Base-by-base conservation (phyloP, 1,140 invertebrate genomes). In the Zaprionus davidi region DNA sequence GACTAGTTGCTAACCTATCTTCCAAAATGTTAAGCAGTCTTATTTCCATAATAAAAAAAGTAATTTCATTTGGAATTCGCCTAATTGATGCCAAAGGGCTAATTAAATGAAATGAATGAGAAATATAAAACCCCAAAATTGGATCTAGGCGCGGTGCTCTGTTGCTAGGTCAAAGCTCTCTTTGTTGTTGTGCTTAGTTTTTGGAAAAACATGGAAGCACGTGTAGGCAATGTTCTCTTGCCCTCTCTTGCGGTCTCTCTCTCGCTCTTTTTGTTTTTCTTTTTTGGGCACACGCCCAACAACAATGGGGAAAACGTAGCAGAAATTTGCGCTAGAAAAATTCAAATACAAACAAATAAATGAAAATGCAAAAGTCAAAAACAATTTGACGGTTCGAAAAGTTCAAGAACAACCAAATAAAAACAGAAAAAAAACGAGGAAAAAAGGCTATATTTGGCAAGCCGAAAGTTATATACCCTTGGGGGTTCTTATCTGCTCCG, bases 281-380 rank as follows among this genome's bases (percentile, higher is more conserved):
- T 38, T 63, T 71, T 71, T 76, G 63, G 74, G 49, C 74, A 72
- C 74, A 57, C 69, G 70, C 64, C 75, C 70, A 73, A 76, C 68
- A 71, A 51, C 22, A 38, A 24, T 28, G 20, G 7, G 44, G 44
- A 15, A 53, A 66, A 44, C 46, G 65, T 44, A 44, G n/a, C n/a
- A 44, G 5, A 31, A 15, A 46, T 62, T 9, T 26, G 44, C 41
- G 24, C 20, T 51, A 38, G 59, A 66, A 65, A 57, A 65, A 57
- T 24, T 24, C 36, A 57, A 62, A 74, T 17, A 20, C 34, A 59
- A 51, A 67, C 38, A 62, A 70, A 60, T 57, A 55, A 66, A 67
- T 56, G 13, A 41, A 68, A 74, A 68, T 56, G 15, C 31, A 68
- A 74, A 57, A 17, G 12, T 24, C n/a, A 65, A 65, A 57, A 71